Evolutionary conservation across 2,888 invertebrate species (phyloP).

Genomic region (Oscheius sp.): DNA sequence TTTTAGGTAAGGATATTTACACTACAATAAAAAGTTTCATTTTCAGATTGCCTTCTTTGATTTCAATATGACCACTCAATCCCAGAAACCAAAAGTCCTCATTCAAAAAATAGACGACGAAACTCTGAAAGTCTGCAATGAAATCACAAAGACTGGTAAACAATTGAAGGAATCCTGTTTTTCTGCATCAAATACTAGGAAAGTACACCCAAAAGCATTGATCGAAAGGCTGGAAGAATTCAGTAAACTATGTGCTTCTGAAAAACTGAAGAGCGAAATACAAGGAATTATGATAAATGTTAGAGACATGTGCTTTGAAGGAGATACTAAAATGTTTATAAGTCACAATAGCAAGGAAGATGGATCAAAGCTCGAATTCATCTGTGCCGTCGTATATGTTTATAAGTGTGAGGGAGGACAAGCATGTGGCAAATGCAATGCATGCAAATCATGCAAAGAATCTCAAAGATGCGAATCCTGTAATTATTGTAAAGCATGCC

Average conservation of each 20-base stretch:
- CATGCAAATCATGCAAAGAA: too few relatives aligned
- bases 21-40: background rate
- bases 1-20: too few relatives aligned
- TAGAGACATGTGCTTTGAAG: background rate
- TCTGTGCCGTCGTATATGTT: background rate
- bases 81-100: background rate
- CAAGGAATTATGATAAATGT: background rate
- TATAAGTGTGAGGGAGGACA: constrained; percentile 3
- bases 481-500: too few relatives aligned
- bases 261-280: constrained; percentile 5
- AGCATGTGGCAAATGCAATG: too few relatives aligned
- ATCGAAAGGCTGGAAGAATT: constrained; percentile 6
- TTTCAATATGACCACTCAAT: constrained; percentile 1
- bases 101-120: background rate
- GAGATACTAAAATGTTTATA: background rate
- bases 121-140: background rate
- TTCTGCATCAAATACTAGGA: background rate
- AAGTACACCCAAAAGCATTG: background rate
- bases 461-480: too few relatives aligned
- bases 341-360: background rate
- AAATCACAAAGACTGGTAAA: background rate
- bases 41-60: background rate
- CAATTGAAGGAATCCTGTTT: background rate
- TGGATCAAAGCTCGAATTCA: constrained; percentile 6
- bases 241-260: background rate